A percentile compares a stretch with the other conserved stretches of the same genome.
These are phyloP conservation scores for Entosphenus tridentatus DNA, from an alignment of 2,113 vertebrate genomes.

Conservation along the genomic window DNA sequence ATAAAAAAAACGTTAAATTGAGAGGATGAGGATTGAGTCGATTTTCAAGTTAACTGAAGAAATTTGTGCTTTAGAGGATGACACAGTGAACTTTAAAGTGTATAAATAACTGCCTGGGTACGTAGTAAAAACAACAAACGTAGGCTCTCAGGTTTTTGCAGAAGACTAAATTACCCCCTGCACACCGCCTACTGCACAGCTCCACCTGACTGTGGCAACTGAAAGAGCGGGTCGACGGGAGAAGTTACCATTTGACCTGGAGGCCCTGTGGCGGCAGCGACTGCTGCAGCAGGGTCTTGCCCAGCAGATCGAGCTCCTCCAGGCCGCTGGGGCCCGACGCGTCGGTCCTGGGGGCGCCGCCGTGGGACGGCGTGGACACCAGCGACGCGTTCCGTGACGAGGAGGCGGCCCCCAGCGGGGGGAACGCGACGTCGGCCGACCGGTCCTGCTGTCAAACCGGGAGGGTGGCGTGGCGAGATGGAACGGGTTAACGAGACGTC, in stretches of 20 bases:
- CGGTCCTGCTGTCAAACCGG: too few relatives aligned
- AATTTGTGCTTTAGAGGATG: slow-evolving; percentile 13
- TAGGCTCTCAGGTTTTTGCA: not conserved
- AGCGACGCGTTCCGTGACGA: too few relatives aligned
- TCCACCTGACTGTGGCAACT: not conserved
- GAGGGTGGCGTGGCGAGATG: too few relatives aligned
- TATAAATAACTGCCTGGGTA: not conserved
- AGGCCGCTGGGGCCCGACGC: slow-evolving; percentile 12
- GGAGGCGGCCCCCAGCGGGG: too few relatives aligned
- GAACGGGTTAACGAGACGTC: too few relatives aligned
- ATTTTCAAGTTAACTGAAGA: slow-evolving; percentile 16
- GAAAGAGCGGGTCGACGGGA: not conserved
- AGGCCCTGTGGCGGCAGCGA: slow-evolving; percentile 3
- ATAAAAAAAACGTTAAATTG: slow-evolving; percentile 12
- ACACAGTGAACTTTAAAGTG: slow-evolving; percentile 11
- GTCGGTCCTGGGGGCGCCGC: too few relatives aligned
- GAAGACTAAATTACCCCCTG: too few relatives aligned
- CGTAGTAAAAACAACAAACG: slow-evolving; percentile 9
- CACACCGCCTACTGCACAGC: not conserved
- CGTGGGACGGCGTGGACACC: too few relatives aligned
- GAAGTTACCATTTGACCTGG: slow-evolving; percentile 5
- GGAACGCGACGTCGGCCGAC: too few relatives aligned
- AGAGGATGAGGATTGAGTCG: slow-evolving; percentile 10
- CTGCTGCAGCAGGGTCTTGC: slow-evolving; percentile 27
- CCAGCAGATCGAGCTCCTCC: slow-evolving; percentile 22